Evolutionary conservation across 1,140 invertebrate species (phyloP), one percentile per base, ranked within the genome.

Genomic region (Aphidius ervi): DNA sequence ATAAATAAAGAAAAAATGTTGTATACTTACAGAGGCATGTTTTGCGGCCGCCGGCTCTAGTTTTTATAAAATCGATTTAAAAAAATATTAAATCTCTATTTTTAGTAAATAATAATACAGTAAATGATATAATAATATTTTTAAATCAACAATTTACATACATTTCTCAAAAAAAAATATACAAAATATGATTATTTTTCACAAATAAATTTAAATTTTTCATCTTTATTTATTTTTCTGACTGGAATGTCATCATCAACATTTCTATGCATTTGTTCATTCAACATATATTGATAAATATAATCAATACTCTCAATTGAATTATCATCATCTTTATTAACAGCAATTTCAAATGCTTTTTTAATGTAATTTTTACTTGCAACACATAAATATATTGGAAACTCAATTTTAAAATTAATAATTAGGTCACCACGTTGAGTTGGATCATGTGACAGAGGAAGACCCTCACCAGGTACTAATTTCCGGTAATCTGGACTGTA

Each of bases 401-500:
- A 86, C 53, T 78, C 70, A 39, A 86, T 74, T 42, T 82, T 73
- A 67, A 86, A 87, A 62, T 69, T 71, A 56, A 87, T 80, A 46
- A 82, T 72, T 45, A 87, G 68, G 67, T 84, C 72, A 46, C 85
- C 84, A 46, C 75, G 80, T 63, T 73, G 62, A 20, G 74, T 74
- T 49, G 76, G 79, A 65, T 81, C 71, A 47, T 82, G 77, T 6
- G 77, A 63, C 55, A 85, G 64, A 1, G 88, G 87, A 46, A 89
- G 74, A 7, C 88, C 88, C 74, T 89, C 87, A 1, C 81, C 79
- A 43, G 77, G 69, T 3, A 89, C 70, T 2, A 83, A 65, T 69
- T 88, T 88, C 46, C 76, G 74, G 63, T 85, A 88, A 5, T 81
- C 81, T 2, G 86, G 86, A 4, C 82, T 85, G 52, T 42, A 49